Base-by-base conservation (phyloP, 2,797 vertebrate species). In the Acrocephalus scirpaceus region DNA sequence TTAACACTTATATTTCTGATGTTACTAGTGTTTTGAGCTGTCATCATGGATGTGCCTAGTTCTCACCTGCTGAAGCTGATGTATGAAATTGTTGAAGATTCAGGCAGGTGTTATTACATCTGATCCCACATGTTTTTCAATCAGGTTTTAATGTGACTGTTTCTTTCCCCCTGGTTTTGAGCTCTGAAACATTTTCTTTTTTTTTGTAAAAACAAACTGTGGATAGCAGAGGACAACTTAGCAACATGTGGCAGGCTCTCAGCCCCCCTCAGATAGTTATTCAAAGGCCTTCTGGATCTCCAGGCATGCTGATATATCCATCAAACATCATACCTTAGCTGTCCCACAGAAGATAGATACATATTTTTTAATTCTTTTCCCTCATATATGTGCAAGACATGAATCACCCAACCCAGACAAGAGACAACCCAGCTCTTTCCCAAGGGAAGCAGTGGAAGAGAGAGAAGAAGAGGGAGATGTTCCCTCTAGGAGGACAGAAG, bases 271-370 rank as follows among this genome's bases (percentile, higher is more conserved):
- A 13, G 29, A 20, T 26, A 45, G 13, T 27, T 78, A 8, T 48
- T 73, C 60, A 56, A 40, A 66, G 21, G 25, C 44, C 29, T 32
- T 36, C 30, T 10, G 8, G 34, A 70, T 61, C 7, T 30, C 21
- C 27, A 27, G 40, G 23, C 14, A 10, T 1, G 0, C 21, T 80
- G 38, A 11, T 62, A n/a, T 58, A 7, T 30, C 22, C 0, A 2
- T 51, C 51, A 66, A 73, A 79, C 10, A 14, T 86, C 61, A n/a
- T 30, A 38, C 17, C 34, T 93, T 78, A 57, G 30, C 14, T 78
- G 60, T 72, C 36, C 18, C 5, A 0, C 4, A 29, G 26, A 36
- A 65, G 10, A 17, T 3, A 16, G 0, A 36, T 9, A 36, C 2
- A 7, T 47, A 13, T 14, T 4, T 29, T 11, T 53, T 32, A 50